phyloP scores from a whole-genome alignment of 1,140 invertebrate genomes.

The Phocides pigmalion region DNA sequence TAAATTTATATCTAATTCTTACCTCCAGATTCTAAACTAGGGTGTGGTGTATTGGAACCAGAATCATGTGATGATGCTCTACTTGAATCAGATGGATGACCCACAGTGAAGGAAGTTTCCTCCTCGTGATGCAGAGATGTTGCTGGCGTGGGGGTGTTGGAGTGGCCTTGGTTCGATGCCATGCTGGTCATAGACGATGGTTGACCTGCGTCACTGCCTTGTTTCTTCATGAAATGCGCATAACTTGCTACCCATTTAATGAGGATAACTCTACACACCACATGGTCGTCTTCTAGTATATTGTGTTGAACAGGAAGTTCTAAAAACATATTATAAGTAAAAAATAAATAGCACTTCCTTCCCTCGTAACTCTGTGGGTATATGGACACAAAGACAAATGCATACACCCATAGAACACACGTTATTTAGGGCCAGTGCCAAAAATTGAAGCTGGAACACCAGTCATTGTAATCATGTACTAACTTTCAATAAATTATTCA shows the following conservation, averaged over 20 bases:
- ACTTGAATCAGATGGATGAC: conserved; percentile 74
- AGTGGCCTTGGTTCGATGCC: conserved; percentile 66
- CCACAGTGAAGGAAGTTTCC: conserved; percentile 81
- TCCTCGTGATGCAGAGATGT: conserved; percentile 75
- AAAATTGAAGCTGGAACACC: too few species aligned
- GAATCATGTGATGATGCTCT: conserved; percentile 75
- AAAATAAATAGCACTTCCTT: too few species aligned
- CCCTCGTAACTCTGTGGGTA: too few species aligned
- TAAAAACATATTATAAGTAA: conserved; percentile 45
- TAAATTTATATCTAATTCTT: conserved; percentile 4
- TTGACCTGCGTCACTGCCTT: conserved; percentile 79
- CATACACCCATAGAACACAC: too few species aligned
- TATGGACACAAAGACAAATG: too few species aligned
- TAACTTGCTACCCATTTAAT: conserved; percentile 96
- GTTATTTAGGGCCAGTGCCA: too few species aligned
- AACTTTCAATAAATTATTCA: too few species aligned
- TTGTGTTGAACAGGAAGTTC: conserved; percentile 85
- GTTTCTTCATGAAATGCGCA: conserved; percentile 89
- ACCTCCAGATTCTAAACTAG: conserved; percentile 78
- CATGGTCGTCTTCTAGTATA: conserved; percentile 86
- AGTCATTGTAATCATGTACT: too few species aligned
- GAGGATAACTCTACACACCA: conserved; percentile 91
- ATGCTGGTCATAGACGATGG: conserved; percentile 78
- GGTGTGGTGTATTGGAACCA: conserved; percentile 73
- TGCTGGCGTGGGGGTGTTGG: conserved; percentile 64